A percentile compares a stretch with the other conserved stretches of the same genome.
phyloP scores from a whole-genome alignment of 2,888 invertebrate genomes.

The Ypsolopha scabrella region DNA sequence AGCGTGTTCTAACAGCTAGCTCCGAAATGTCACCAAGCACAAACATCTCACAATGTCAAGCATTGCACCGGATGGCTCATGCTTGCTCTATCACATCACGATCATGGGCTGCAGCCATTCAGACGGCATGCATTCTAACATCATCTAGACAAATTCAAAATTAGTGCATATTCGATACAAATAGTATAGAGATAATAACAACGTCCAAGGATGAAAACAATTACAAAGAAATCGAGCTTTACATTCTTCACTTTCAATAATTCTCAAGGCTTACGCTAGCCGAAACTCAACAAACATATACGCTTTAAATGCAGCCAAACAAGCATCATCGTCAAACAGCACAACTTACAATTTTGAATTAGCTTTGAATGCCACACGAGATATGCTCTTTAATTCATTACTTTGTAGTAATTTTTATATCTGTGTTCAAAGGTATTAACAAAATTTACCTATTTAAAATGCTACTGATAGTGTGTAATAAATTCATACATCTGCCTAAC shows the following conservation, averaged over 20 bases:
- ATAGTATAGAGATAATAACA: conserved; percentile 12
- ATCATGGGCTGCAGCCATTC: conserved; percentile 52
- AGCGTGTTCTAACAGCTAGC: conserved; percentile 9
- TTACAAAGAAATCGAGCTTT: conserved; percentile 1
- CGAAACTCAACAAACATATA: conserved; percentile 13
- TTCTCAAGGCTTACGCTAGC: conserved; percentile 38
- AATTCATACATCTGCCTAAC: too few relatives aligned
- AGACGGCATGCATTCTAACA: conserved; percentile 58
- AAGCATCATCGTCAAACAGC: conserved; percentile 53
- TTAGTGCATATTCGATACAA: conserved; percentile 48
- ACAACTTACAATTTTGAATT: conserved; percentile 31
- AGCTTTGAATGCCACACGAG: conserved; percentile 46
- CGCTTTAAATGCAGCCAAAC: conserved; percentile 57
- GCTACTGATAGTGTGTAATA: too few relatives aligned
- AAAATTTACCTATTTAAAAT: too few relatives aligned
- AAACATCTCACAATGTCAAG: conserved; percentile 46
- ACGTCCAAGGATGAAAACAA: conserved; percentile 11
- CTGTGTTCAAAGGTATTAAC: too few relatives aligned
- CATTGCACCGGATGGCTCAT: conserved; percentile 64
- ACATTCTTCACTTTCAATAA: not conserved
- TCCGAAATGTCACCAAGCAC: conserved; percentile 41
- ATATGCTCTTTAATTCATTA: too few relatives aligned
- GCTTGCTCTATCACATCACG: conserved; percentile 32
- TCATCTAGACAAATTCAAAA: conserved; percentile 45
- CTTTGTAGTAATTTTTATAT: too few relatives aligned